Evolutionary conservation across 2,113 vertebrate species (phyloP).

Genomic region (Empidonax traillii): DNA sequence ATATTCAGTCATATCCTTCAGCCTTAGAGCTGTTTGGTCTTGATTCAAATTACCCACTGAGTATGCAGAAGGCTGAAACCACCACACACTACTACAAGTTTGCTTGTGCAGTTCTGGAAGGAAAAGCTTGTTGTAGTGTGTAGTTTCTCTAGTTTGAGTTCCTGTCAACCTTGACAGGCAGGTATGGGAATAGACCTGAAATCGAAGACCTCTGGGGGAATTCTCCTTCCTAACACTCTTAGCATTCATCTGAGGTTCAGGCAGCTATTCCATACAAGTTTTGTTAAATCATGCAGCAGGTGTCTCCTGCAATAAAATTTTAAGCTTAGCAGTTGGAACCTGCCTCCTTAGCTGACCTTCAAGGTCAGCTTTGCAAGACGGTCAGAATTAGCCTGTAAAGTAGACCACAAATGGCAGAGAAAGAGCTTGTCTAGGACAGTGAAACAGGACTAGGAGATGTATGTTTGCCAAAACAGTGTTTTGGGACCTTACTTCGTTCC

Average conservation of each 20-base stretch:
- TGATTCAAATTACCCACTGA: not conserved
- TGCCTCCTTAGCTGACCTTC: not conserved
- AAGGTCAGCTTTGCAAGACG: not conserved
- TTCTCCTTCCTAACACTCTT: not conserved
- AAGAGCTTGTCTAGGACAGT: not conserved
- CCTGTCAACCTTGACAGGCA: not conserved
- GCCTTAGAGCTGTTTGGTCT: not conserved
- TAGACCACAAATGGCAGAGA: not conserved
- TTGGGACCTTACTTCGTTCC: not conserved
- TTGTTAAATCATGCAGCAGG: not conserved
- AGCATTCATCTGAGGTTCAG: not conserved
- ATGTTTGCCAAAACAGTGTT: not conserved
- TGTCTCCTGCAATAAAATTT: not conserved
- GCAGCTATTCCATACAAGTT: not conserved
- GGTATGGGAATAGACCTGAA: not conserved
- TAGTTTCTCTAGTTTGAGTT: not conserved
- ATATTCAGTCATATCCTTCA: not conserved
- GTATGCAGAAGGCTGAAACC: not conserved
- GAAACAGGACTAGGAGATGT: not conserved
- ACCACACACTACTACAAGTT: not conserved
- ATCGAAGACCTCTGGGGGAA: not conserved
- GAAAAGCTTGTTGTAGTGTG: accelerated
- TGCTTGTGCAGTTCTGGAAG: not conserved
- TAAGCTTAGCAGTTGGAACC: not conserved
- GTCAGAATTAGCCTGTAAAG: not conserved